A percentile compares a stretch with the other conserved stretches of the same genome.
phyloP scores from a whole-genome alignment of 1,140 invertebrate species.

The Magallana ariakensis region DNA sequence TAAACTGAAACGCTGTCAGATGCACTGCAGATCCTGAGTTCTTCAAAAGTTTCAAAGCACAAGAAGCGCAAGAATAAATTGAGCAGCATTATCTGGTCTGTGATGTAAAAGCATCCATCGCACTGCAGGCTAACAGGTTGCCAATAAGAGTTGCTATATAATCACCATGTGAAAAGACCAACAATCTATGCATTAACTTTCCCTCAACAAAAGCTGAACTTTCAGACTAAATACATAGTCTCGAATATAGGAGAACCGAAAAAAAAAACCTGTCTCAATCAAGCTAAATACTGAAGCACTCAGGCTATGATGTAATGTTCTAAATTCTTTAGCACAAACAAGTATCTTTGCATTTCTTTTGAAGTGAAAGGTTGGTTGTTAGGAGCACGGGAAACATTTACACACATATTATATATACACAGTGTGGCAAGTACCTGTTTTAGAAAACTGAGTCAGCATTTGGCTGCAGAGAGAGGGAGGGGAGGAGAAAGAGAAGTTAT shows the following conservation, averaged over 20 bases:
- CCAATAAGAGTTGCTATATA: constrained; percentile 11
- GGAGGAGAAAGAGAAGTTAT: background rate
- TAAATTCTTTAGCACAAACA: constrained; percentile 15
- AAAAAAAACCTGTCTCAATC: background rate
- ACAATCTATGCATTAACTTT: constrained; percentile 12
- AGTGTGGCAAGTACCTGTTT: background rate
- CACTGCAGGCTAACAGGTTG: constrained; percentile 19
- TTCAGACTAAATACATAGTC: constrained; percentile 24
- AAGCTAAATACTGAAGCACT: constrained; percentile 15
- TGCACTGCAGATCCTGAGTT: background rate
- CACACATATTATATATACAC: constrained; percentile 32
- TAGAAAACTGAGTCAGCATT: background rate
- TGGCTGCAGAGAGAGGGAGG: background rate
- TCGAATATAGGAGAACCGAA: background rate
- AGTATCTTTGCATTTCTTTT: constrained; percentile 18
- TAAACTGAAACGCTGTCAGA: background rate
- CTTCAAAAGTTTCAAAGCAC: background rate
- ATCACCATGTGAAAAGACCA: constrained; percentile 23
- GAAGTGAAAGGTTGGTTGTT: constrained; percentile 23
- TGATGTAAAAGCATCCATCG: constrained; percentile 15
- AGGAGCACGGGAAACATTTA: constrained; percentile 16
- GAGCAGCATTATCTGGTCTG: constrained; percentile 1
- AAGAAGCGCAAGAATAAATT: background rate
- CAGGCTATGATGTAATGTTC: constrained; percentile 3
- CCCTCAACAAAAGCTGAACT: constrained; percentile 28